phyloP scores from a whole-genome alignment of 2,113 vertebrate genomes.

The Oncorhynchus keta region DNA sequence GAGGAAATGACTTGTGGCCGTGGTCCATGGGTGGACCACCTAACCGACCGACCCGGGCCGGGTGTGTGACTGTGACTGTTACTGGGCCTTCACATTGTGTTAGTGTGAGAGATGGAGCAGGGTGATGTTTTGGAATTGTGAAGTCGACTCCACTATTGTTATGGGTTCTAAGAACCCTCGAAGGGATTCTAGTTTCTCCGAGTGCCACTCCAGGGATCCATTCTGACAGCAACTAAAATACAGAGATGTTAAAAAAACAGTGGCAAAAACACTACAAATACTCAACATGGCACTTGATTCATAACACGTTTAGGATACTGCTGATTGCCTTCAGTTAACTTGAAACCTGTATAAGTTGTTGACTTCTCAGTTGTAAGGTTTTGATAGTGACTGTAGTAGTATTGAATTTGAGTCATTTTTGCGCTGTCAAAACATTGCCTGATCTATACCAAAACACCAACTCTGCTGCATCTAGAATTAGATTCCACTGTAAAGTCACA shows the following conservation, averaged over 20 bases:
- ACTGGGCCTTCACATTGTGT: neutral
- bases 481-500: conserved; percentile 17
- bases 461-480: conserved; percentile 15
- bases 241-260: no score
- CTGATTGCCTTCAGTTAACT: no score
- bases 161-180: neutral
- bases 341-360: no score
- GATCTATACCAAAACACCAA: no score
- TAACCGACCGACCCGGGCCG: neutral
- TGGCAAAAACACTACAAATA: no score
- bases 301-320: no score
- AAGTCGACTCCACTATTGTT: neutral
- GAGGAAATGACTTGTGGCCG: conserved; percentile 30
- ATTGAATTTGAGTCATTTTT: no score
- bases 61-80: neutral
- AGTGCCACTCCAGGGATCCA: neutral
- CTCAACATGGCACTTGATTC: no score
- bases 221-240: neutral
- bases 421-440: no score
- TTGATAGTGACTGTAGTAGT: no score
- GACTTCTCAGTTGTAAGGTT: no score
- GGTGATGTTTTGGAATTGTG: neutral
- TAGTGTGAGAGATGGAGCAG: neutral
- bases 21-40: conserved; percentile 27
- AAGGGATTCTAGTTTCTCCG: neutral